Percentiles rank a stretch among this genome's conserved stretches.
phyloP scores from a whole-genome alignment of 2,888 invertebrate species.

The Epirrhoe tristata region DNA sequence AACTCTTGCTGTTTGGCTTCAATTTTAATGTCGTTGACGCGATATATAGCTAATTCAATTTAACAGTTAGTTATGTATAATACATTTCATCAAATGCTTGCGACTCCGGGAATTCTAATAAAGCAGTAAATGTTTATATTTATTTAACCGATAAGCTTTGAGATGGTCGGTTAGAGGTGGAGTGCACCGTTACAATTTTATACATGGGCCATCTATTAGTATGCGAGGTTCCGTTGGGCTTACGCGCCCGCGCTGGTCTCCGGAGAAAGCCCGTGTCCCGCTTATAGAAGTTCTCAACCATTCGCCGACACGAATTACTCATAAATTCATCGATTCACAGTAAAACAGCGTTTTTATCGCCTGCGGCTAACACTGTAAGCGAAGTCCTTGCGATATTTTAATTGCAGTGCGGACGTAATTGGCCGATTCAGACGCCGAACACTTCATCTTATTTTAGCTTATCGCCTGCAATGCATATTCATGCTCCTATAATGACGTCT shows the following conservation, averaged over 20 bases:
- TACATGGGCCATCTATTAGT: conserved; percentile 75
- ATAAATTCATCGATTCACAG: conserved; percentile 69
- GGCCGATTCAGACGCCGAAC: conserved; percentile 59
- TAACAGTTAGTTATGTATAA: conserved; percentile 72
- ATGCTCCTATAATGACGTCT: conserved; percentile 63
- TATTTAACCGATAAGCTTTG: conserved; percentile 66
- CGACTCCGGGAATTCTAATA: conserved; percentile 69
- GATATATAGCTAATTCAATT: conserved; percentile 56
- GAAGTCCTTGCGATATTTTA: conserved; percentile 62
- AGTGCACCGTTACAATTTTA: conserved; percentile 80
- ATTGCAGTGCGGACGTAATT: conserved; percentile 63
- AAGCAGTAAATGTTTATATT: conserved; percentile 77
- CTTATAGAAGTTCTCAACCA: conserved; percentile 66
- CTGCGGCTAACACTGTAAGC: conserved; percentile 59
- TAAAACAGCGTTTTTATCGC: conserved; percentile 67
- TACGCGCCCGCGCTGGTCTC: conserved; percentile 61
- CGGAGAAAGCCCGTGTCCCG: conserved; percentile 77
- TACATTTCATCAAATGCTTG: conserved; percentile 68
- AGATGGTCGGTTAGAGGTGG: conserved; percentile 63
- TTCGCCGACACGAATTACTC: conserved; percentile 67
- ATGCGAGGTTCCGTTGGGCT: conserved; percentile 75
- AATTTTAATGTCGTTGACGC: conserved; percentile 52
- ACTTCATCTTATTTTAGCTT: conserved; percentile 65
- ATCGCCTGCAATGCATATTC: conserved; percentile 64
- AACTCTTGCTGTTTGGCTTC: conserved; percentile 46